Evolutionary conservation across 2,113 vertebrate species (phyloP).

Genomic region (Petaurus breviceps): DNA sequence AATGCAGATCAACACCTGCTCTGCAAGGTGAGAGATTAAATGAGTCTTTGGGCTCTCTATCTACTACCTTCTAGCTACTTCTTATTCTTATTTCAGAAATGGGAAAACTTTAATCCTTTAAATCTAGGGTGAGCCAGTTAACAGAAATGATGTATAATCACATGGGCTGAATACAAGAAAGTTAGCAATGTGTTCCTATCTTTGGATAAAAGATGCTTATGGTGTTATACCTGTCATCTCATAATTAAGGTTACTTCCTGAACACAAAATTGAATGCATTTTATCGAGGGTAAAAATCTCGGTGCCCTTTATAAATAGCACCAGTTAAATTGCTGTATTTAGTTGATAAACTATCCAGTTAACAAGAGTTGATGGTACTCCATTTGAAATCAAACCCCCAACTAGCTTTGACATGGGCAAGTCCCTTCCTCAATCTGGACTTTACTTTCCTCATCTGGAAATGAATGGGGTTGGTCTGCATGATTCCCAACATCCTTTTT

Average conservation of each 20-base stretch:
- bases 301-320: constrained; percentile 6
- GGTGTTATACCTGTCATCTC: neutral
- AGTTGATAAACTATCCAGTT: neutral
- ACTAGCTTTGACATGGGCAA: constrained; percentile 28
- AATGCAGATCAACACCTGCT: neutral
- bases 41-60: neutral
- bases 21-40: neutral
- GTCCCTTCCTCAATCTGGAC: neutral
- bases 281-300: constrained; percentile 20
- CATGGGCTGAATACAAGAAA: constrained; percentile 16
- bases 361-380: neutral
- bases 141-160: constrained; percentile 17
- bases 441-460: constrained; percentile 35
- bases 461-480: constrained; percentile 33
- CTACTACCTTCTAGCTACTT: neutral
- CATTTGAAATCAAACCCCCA: neutral
- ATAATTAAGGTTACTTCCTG: neutral
- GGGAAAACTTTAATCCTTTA: neutral
- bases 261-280: constrained; percentile 7
- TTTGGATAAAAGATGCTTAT: constrained; percentile 32
- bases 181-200: constrained; percentile 17
- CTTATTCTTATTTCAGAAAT: neutral
- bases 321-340: neutral
- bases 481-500: constrained; percentile 32
- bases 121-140: neutral